Base-by-base conservation (phyloP, 2,888 invertebrate genomes). In the Coenonympha arcania region DNA sequence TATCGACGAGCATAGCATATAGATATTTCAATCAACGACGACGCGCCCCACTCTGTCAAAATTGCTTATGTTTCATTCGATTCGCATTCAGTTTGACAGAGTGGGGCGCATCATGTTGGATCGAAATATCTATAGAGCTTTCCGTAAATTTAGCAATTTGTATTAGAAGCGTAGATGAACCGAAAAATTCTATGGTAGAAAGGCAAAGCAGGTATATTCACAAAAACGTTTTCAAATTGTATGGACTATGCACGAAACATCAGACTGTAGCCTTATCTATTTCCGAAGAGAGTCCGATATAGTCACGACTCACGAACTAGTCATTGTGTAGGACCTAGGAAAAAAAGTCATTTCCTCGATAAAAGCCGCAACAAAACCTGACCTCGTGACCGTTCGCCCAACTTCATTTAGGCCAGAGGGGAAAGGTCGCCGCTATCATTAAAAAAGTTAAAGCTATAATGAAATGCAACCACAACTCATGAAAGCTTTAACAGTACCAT, bases 241-340 rank as follows among this genome's bases (percentile, higher is more conserved):
- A 24, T 24, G 6, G 9, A 24, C 6, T 2, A 24, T 6, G 24
- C 6, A 13, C 34, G 18, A 9, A 2, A 8, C 3, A 9, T 3
- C 26, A 9, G 3, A 9, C 1, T 11, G 9, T 20, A 20, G 11
- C 11, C 11, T 36, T 20, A 36, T 36, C 36, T 20, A 36, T 24
- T 3, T 36, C 24, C 24, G 22, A 9, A 24, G 24, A 39, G 39
- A 22, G 11, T 30, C 19, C 18, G 11, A 41, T n/a, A n/a, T n/a
- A n/a, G n/a, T 19, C 28, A 11, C 41, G 13, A 41, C 18, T 41
- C 41, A 41, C 41, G 41, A 41, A 13, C 11, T 41, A 41, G 19
- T 41, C 30, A 41, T 41, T 30, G 41, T 41, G 19, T 28, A 30
- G 30, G 18, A 19, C 2, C 28, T 41, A 41, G 18, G 19, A 34